Conservation (phyloP, 2,113 vertebrate species). For the Alaudala cheleensis region DNA sequence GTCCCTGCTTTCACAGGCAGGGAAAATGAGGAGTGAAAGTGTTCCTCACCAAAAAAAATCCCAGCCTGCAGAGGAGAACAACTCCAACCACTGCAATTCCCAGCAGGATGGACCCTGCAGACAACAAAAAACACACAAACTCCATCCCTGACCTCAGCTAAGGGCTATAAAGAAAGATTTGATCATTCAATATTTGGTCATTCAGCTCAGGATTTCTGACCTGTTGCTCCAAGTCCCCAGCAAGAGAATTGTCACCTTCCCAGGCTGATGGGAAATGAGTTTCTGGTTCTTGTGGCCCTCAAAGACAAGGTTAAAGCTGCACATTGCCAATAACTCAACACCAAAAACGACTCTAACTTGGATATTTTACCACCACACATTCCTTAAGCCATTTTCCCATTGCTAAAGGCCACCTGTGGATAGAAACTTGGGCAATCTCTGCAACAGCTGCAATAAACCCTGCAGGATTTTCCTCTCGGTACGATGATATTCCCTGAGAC, state of each 20-base stretch:
- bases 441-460: not conserved
- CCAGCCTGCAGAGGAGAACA: not conserved
- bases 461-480: not conserved
- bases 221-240: not conserved
- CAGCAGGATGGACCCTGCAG: not conserved
- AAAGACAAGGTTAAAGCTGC: not conserved
- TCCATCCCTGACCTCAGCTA: not conserved
- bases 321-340: accelerated
- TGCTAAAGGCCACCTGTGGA: not conserved
- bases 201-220: not conserved
- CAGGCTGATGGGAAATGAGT: not conserved
- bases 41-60: not conserved
- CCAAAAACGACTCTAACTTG: accelerated
- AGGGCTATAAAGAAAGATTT: not conserved
- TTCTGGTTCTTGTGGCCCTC: not conserved
- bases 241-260: not conserved
- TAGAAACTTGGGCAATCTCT: not conserved
- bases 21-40: accelerated
- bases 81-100: not conserved
- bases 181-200: not conserved
- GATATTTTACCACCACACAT: not conserved
- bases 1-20: not conserved
- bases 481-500: not conserved
- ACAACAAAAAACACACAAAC: not conserved
- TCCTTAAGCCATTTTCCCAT: not conserved